Evolutionary conservation across 2,888 invertebrate species (phyloP).

Genomic region (Rambutsinella grinnellia): DNA sequence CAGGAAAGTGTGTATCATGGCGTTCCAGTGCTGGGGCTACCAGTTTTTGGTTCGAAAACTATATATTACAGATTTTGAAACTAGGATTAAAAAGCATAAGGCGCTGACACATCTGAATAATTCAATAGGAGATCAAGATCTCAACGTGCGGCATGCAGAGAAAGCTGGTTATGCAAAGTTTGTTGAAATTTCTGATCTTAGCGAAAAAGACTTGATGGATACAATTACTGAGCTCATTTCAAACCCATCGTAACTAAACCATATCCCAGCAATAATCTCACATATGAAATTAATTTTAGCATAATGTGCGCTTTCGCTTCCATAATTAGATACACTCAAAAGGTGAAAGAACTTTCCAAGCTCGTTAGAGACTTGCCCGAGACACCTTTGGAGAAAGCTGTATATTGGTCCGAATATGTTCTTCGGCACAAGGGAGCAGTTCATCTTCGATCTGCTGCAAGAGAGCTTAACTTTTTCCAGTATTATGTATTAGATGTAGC

Average conservation of each 20-base stretch:
- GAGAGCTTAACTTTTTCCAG: conserved; percentile 36
- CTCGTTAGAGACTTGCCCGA: conserved; percentile 26
- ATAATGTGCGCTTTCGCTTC: background rate
- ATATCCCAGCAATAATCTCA: background rate
- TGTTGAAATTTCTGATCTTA: conserved; percentile 71
- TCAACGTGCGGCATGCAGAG: conserved; percentile 73
- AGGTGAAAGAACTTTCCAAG: conserved; percentile 22
- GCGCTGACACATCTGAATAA: no score
- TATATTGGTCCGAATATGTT: conserved; percentile 60
- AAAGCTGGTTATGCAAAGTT: conserved; percentile 72
- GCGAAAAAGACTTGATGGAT: conserved; percentile 69
- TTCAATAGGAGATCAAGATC: conserved; percentile 67
- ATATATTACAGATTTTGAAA: no score
- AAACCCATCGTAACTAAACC: conserved; percentile 16
- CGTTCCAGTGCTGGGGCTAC: conserved; percentile 73
- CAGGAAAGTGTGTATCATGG: conserved; percentile 76
- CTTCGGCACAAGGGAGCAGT: conserved; percentile 65
- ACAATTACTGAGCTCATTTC: conserved; percentile 41
- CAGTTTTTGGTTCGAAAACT: conserved; percentile 45
- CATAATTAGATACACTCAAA: conserved; percentile 5
- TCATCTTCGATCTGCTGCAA: conserved; percentile 46
- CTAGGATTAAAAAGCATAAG: no score
- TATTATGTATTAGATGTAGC: conserved; percentile 35
- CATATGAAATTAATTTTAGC: background rate
- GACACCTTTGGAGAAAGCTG: conserved; percentile 30